Evolutionary conservation across 2,888 invertebrate genomes (phyloP).

Genomic region (Megastigmus dorsalis): DNA sequence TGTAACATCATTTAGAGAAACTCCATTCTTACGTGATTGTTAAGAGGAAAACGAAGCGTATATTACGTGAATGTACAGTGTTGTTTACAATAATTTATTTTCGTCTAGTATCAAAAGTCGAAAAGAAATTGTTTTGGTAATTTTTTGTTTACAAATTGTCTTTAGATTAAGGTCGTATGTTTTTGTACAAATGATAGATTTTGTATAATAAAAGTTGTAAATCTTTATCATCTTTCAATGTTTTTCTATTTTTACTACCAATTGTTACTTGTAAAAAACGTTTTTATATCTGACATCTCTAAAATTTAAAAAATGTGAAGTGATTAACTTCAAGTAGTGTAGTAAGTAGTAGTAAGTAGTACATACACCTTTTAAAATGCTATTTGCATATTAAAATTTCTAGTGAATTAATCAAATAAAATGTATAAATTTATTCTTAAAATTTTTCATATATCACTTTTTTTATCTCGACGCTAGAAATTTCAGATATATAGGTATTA

Average conservation of each 20-base stretch:
- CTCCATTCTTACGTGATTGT: background rate
- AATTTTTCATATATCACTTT: background rate
- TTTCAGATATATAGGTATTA: conserved; percentile 8
- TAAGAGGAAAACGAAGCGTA: conserved; percentile 7
- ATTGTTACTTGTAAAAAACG: background rate
- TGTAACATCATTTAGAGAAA: background rate
- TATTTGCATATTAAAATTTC: background rate
- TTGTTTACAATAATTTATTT: conserved; percentile 35
- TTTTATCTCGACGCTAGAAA: background rate
- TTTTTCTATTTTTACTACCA: background rate
- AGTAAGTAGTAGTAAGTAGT: conserved; percentile 44
- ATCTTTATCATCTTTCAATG: conserved; percentile 20
- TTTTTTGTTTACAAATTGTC: conserved; percentile 26
- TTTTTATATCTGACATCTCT: too few relatives aligned
- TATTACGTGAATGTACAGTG: conserved; percentile 33
- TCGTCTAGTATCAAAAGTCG: conserved; percentile 27
- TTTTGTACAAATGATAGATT: conserved; percentile 66
- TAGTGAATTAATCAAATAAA: background rate
- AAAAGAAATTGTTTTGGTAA: conserved; percentile 22
- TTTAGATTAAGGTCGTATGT: conserved; percentile 46
- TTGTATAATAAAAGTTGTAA: conserved; percentile 53
- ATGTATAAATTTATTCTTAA: background rate
- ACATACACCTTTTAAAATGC: conserved; percentile 24
- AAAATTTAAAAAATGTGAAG: too few relatives aligned
- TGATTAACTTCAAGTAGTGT: conserved; percentile 51